Evolutionary conservation across 2,888 invertebrate genomes (phyloP), one percentile per base, ranked within the genome.

Genomic region (Nineta flava): DNA sequence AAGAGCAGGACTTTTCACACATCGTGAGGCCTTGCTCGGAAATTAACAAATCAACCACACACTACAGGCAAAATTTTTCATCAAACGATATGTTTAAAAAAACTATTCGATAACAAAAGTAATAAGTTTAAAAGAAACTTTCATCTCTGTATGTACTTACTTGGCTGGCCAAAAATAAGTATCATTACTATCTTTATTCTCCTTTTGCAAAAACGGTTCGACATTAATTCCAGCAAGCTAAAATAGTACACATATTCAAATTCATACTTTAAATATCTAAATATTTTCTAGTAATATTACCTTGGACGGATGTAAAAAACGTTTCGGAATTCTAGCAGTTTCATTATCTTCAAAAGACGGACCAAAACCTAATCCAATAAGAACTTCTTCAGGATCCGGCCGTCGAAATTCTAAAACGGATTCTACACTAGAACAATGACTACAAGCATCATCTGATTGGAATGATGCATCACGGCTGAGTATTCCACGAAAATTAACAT

Each of bases 381-480:
- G 72, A 50, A 94, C 81, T 49, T 87, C 86, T 63, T 93, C 92
- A 0, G 93, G 92, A 69, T 94, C 91, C 17, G 87, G 85, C 60
- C 81, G 83, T 38, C 93, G 74, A 15, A 86, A 76, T 57, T 90
- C 87, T 57, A 93, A 68, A 47, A 92, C 74, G 62, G 86, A 87
- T 62, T 90, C 81, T 34, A 90, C 83, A 59, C 82, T 76, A 48
- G 87, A 87, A 60, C 86, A 86, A 52, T 75, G 75, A 58, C 81
- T 81, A 49, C 76, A 71, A 52, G 61, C 63, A 53, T 69, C 67
- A 52, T 69, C 69, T 7, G 68, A 68, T 56, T 70, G 68, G 40
- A 65, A 57, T 10, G 66, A 67, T 47, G 59, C 53, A 55, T 66
- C 66, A 55, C 65, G 59, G 12, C 61, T 62, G 47, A 65, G 56